These are phyloP conservation scores for Gymnobelideus leadbeateri DNA, from an alignment of 2,113 vertebrate genomes.

Conservation along the genomic window DNA sequence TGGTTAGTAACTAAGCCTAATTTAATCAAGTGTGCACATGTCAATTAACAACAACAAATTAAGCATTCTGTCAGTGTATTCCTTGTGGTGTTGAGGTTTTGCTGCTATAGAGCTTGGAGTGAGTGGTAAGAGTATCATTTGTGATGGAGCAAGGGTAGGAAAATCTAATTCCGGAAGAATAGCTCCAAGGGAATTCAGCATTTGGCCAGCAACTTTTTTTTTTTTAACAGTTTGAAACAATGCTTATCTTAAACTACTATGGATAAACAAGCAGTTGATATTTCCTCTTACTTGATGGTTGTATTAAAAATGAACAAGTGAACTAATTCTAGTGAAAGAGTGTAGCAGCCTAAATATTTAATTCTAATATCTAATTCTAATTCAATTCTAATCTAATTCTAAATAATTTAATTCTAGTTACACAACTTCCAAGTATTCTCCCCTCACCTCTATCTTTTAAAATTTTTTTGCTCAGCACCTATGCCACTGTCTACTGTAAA, in stretches of 20 bases:
- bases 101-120: not conserved
- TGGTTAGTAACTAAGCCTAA: slow-evolving; percentile 40
- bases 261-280: not conserved
- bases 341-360: not conserved
- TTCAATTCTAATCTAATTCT: not conserved
- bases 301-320: not conserved
- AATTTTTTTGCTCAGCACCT: not conserved
- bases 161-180: not conserved
- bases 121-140: slow-evolving; percentile 13
- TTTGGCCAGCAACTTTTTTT: not conserved
- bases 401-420: not conserved
- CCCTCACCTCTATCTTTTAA: not conserved
- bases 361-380: not conserved
- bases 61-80: slow-evolving; percentile 40
- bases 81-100: slow-evolving; percentile 48
- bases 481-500: not conserved
- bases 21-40: slow-evolving; percentile 61
- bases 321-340: not conserved
- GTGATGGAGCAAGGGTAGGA: not conserved
- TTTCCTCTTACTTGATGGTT: not conserved
- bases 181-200: not conserved
- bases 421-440: not conserved
- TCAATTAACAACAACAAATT: slow-evolving; percentile 58
- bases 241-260: not conserved
- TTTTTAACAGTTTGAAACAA: not conserved